Conservation (phyloP, 2,113 vertebrate genomes). For the Perognathus longimembris region DNA sequence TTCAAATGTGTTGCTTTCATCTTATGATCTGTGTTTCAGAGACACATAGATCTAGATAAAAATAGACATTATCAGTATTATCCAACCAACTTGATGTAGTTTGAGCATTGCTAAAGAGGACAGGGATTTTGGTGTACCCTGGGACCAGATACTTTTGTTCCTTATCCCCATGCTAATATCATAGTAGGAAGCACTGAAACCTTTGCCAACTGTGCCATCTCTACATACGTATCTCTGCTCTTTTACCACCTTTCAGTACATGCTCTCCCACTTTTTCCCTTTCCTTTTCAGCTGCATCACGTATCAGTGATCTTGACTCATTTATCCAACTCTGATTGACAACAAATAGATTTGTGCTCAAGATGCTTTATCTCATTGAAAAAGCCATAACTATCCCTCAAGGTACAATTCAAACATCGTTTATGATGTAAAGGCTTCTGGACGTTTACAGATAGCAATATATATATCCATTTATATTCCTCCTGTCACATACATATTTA, state of each 20-base stretch:
- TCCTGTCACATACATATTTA: background rate
- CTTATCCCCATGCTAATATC: background rate
- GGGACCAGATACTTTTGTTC: background rate
- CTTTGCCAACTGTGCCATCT: background rate
- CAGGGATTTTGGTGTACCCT: background rate
- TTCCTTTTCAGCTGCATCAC: background rate
- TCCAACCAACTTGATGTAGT: background rate
- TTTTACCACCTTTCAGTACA: background rate
- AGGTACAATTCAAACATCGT: background rate
- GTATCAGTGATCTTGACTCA: background rate
- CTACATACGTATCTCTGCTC: background rate
- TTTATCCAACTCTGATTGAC: background rate
- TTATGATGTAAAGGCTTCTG: slow-evolving; percentile 3
- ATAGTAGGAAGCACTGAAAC: background rate
- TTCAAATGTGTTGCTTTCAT: background rate
- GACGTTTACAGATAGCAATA: background rate
- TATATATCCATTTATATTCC: background rate
- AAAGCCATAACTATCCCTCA: background rate
- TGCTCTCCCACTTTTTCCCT: no score
- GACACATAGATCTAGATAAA: background rate
- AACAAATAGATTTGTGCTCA: background rate
- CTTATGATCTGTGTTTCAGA: background rate
- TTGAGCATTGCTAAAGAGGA: background rate
- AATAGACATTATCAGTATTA: background rate
- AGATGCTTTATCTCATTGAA: background rate